Conservation (phyloP, 2,113 vertebrate species). For the Indri indri region DNA sequence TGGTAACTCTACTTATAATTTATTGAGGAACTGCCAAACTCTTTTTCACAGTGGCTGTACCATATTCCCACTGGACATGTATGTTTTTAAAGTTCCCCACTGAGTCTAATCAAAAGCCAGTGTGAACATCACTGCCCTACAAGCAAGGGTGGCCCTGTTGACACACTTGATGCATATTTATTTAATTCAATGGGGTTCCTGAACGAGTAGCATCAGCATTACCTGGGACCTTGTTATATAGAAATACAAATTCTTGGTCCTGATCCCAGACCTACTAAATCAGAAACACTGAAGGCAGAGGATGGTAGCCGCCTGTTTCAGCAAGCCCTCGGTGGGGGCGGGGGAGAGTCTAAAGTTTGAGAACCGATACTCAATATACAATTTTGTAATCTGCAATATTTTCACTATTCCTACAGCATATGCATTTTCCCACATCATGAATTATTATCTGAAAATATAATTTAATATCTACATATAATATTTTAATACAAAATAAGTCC, state of each 20-base stretch:
- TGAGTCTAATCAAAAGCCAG: rapidly evolving
- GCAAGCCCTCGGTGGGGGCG: background rate
- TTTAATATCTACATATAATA: background rate
- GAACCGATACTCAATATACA: too few relatives aligned
- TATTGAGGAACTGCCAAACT: background rate
- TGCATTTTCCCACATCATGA: background rate
- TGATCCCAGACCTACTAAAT: too few relatives aligned
- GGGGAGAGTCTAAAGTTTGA: too few relatives aligned
- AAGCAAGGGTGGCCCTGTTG: rapidly evolving
- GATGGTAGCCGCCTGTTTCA: background rate
- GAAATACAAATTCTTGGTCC: background rate
- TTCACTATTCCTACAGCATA: background rate
- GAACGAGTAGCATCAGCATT: too few relatives aligned
- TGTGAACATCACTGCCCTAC: background rate
- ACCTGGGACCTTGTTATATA: background rate
- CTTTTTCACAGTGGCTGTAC: background rate
- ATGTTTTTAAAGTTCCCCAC: background rate
- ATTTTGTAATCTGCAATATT: background rate
- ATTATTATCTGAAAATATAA: background rate
- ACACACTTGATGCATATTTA: background rate
- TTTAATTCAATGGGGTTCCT: background rate
- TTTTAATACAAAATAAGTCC: background rate
- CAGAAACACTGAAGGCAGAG: background rate
- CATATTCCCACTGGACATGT: background rate
- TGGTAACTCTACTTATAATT: background rate